Base-by-base conservation (phyloP, 2,113 vertebrate species). In the Petroica traversi region DNA sequence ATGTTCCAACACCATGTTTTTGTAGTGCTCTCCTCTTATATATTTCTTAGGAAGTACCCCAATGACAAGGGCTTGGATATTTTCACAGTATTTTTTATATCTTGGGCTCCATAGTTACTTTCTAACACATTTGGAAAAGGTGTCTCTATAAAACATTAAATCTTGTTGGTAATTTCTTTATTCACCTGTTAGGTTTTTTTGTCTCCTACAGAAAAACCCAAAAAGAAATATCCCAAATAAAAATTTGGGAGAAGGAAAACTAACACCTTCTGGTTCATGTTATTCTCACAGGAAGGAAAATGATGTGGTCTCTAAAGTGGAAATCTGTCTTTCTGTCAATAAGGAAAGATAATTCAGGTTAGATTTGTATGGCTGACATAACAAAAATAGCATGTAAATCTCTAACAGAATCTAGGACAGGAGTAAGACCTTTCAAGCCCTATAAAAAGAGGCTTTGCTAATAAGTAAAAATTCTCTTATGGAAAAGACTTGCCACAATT, bases 191-290 rank as follows among this genome's bases (percentile, higher is more conserved):
- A 43, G 34, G n/a, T 0, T 20, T 68, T 85, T 87, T 76, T 91
- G 87, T 33, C 43, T 87, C 10, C 25, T 90, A 69, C 4, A 90
- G 51, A 96, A 85, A 83, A 95, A 74, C 1, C 88, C 88, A 4
- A 74, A 71, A 86, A 96, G 68, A 89, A 96, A 77, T 24, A 92
- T n/a, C 19, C 89, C 88, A 80, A 97, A 45, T 86, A 97, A 18
- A 85, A 79, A 85, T 93, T 92, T 34, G 93, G 66, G n/a, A 96
- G 72, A 71, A 97, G 83, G 40, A 96, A 91, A 93, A 94, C 11
- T 54, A 97, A 69, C 33, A 88, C 29, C 52, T 96, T 97, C 52
- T 80, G 88, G 31, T 95, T 96, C 95, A 96, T 97, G 38, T 84
- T 96, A 72, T 83, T 88, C 73, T 85, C 85, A 62, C 63, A 75